Evolutionary conservation across 92 coral and sea anemone genomes (phyloP).

Genomic region (Pocillopora grandis): DNA sequence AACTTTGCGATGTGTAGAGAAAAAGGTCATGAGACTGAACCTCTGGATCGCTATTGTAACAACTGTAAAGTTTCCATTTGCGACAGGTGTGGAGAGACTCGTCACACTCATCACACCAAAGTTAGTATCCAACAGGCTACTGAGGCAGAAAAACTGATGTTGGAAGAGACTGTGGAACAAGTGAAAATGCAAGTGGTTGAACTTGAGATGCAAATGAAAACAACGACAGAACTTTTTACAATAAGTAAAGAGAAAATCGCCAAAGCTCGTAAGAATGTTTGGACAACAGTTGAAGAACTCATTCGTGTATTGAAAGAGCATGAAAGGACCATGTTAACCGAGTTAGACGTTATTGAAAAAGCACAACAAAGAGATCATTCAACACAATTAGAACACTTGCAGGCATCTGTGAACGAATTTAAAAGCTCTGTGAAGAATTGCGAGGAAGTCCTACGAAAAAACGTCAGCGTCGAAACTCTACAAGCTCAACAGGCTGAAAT

Average conservation of each 20-base stretch:
- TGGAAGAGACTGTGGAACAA: neutral
- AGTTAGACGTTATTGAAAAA: neutral
- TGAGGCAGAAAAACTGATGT: neutral
- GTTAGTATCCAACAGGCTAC: constrained; percentile 15
- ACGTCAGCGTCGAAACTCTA: constrained; percentile 8
- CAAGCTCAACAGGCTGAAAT: neutral
- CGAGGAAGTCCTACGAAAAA: neutral
- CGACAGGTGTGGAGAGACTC: constrained; percentile 17
- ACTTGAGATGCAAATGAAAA: neutral
- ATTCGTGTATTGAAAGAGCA: constrained; percentile 11
- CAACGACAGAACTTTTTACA: neutral
- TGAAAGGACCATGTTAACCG: neutral
- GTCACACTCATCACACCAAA: constrained; percentile 20
- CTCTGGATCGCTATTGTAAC: neutral
- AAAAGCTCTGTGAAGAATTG: neutral
- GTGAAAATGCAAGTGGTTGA: neutral
- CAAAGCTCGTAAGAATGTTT: neutral
- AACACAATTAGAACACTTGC: neutral
- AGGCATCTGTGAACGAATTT: neutral
- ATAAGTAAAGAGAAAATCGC: neutral
- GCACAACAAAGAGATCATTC: constrained; percentile 8
- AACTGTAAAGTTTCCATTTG: constrained; percentile 30
- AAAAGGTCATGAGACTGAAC: constrained; percentile 12
- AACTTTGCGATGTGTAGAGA: neutral
- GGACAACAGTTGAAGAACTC: constrained; percentile 13